Base-by-base conservation (phyloP, 1,140 invertebrate genomes). In the Cheumatopsyche charites region DNA sequence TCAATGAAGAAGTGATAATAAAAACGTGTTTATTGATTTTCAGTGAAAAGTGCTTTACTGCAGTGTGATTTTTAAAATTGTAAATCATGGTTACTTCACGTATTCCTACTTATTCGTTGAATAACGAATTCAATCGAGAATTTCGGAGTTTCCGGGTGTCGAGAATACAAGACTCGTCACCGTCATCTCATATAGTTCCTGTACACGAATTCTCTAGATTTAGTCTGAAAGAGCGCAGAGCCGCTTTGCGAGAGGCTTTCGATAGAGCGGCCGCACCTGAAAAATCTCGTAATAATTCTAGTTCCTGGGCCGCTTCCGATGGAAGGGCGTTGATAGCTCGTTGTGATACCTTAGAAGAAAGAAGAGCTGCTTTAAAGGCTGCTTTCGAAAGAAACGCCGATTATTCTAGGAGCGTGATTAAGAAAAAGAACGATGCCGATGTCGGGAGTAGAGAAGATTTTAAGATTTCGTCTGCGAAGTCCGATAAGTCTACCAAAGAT, bases 101-200 rank as follows among this genome's bases (percentile, higher is more conserved):
- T 78, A 84, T 85, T 81, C 83, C 83, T 71, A 82, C 82, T 78
- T 85, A 85, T 82, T 83, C 83, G 80, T 78, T 85, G 55, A 85
- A 83, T 81, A 82, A 81, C 78, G 83, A 85, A 79, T 85, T 85
- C 80, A 84, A 85, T 81, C 81, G 83, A 78, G 83, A 85, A 81
- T 85, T 85, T 78, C 82, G 83, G 80, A 85, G 83, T 82, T 85
- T 85, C 79, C 81, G 83, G 65, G 82, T 83, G 77, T 82, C 82
- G 70, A 78, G 83, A 76, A 81, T 82, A 45, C 80, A 81, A 9
- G 82, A 82, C 45, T 80, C 81, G 70, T 75, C 82, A 68, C 81
- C 82, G 72, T 80, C 80, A 49, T 81, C 82, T 49, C 82, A 82
- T 75, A 83, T 84, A 68, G 83, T 85, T 58, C 83, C 83, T 45